These are phyloP conservation scores for Acronicta aceris DNA, from an alignment of 2,888 invertebrate species.

Conservation along the genomic window DNA sequence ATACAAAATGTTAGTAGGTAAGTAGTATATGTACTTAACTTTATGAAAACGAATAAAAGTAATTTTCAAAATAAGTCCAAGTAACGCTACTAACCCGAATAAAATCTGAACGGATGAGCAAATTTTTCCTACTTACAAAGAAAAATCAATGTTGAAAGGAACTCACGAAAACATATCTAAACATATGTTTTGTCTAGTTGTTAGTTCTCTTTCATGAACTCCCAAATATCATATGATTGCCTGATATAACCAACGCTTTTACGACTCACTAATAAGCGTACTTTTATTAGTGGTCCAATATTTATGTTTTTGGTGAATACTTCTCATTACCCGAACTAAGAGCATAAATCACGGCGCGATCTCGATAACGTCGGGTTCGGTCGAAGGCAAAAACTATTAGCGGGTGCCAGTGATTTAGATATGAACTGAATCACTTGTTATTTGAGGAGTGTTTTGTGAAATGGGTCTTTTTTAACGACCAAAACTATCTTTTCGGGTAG, in stretches of 20 bases:
- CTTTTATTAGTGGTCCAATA: constrained; percentile 60
- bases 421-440: background rate
- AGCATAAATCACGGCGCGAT: constrained; percentile 66
- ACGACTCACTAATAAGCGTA: constrained; percentile 41
- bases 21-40: no score
- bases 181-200: background rate
- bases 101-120: no score
- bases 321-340: constrained; percentile 68
- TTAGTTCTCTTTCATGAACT: background rate
- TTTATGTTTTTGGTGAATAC: constrained; percentile 61
- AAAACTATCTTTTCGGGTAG: no score
- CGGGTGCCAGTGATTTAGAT: constrained; percentile 6
- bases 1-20: no score
- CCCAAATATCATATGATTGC: constrained; percentile 13
- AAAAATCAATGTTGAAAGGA: no score
- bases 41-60: no score
- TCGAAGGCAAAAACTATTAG: constrained; percentile 32
- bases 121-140: no score
- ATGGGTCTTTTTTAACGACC: background rate
- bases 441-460: background rate
- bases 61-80: no score
- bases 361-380: constrained; percentile 53
- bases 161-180: background rate
- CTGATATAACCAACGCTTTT: constrained; percentile 16
- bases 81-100: no score